Conservation (phyloP, 1,140 invertebrate species). For the Micrasema minimum region DNA sequence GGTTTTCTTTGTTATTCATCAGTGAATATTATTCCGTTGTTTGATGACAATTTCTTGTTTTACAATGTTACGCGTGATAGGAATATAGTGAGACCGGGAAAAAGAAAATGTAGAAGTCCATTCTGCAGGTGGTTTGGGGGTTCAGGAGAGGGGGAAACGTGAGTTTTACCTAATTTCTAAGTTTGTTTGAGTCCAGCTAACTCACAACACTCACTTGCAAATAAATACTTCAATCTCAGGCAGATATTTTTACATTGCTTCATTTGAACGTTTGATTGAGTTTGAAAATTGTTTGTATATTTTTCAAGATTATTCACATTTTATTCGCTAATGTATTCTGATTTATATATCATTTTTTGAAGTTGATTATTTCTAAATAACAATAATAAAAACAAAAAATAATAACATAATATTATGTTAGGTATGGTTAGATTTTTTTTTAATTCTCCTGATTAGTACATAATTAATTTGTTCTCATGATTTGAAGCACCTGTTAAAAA, state of each 20-base stretch:
- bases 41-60: not conserved
- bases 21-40: too few species aligned
- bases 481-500: too few species aligned
- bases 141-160: constrained; percentile 44
- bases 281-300: not conserved
- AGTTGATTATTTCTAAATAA: too few species aligned
- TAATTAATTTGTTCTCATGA: too few species aligned
- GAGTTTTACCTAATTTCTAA: constrained; percentile 35
- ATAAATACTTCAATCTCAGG: not conserved
- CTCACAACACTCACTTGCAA: constrained; percentile 13
- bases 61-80: constrained; percentile 47
- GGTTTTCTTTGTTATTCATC: too few species aligned
- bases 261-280: not conserved
- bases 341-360: too few species aligned
- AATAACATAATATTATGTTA: not conserved
- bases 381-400: too few species aligned
- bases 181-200: constrained; percentile 23
- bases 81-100: constrained; percentile 44
- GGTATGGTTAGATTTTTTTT: not conserved
- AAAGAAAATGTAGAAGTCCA: constrained; percentile 49
- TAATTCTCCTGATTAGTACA: too few species aligned
- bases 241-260: not conserved
- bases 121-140: constrained; percentile 41
- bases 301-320: not conserved
- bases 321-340: too few species aligned